Evolutionary conservation across 2,888 invertebrate genomes (phyloP), one percentile per base, ranked within the genome.

Genomic region (Macrophya annulata): DNA sequence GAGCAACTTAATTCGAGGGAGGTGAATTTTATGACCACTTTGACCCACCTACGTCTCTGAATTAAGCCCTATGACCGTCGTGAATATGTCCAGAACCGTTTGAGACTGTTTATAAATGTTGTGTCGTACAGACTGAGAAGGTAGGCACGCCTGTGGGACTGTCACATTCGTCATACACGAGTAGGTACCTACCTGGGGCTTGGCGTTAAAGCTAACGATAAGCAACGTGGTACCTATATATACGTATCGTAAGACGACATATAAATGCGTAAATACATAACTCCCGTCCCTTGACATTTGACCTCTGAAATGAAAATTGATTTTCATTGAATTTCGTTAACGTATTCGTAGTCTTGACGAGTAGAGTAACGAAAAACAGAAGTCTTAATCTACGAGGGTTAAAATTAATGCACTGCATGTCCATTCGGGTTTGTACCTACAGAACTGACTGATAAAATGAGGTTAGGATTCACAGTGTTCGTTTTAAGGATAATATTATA

Each of bases 351-450:
- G 1, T n/a, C 55, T 17, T 1, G n/a, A n/a, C n/a, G 55, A 10
- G 55, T 17, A 72, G 17, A 43, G 8, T 5, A 45, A 10, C 55
- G 31, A 31, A 51, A 31, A 48, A 51, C 40, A 37, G 17, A 37
- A 51, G 10, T 31, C 37, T 25, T 25, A 12, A 31, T 51, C 48
- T 17, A 1, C 17, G 55, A 37, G 51, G 51, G 55, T 37, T 68
- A 37, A n/a, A 37, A 77, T 77, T 77, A 77, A 77, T 77, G 55
- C 77, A 37, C 48, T 55, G 77, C 77, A 77, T 45, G 77, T 77
- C 77, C 77, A 77, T 55, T 55, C 77, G 51, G 76, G 76, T 12
- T 31, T 31, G 31, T 31, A 2, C n/a, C 37, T n/a, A n/a, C 9
- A 1, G 17, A 43, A 76, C 45, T 48, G 48, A 37, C 51, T 37